These are phyloP conservation scores for Epinephelus lanceolatus DNA, from an alignment of 2,113 vertebrate genomes.

Conservation along the genomic window DNA sequence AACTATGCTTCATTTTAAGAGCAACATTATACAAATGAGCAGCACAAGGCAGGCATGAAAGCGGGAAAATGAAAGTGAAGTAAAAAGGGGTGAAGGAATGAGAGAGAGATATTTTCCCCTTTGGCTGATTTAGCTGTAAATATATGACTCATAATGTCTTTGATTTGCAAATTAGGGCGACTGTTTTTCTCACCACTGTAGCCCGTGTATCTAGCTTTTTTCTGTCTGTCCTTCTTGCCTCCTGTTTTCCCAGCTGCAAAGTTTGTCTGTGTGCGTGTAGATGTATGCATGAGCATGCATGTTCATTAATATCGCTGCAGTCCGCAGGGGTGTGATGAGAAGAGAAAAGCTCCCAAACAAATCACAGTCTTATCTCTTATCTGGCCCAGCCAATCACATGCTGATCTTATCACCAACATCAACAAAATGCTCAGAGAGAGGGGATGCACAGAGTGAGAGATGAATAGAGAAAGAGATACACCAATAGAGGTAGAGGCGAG, in stretches of 20 bases:
- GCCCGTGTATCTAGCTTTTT: slow-evolving; percentile 3
- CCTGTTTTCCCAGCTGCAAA: slow-evolving; percentile 1
- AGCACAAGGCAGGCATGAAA: slow-evolving; percentile 41
- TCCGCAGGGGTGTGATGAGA: slow-evolving; percentile 47
- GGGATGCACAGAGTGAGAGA: background rate
- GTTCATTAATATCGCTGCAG: slow-evolving; percentile 45
- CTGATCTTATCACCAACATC: slow-evolving; percentile 67
- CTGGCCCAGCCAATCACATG: slow-evolving; percentile 64
- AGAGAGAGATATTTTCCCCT: slow-evolving; percentile 58
- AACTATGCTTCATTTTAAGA: slow-evolving; percentile 35
- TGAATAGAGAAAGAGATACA: slow-evolving; percentile 19
- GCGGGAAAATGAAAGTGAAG: slow-evolving; percentile 38
- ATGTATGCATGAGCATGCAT: slow-evolving; percentile 29
- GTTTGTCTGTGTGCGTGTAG: background rate
- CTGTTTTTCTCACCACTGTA: slow-evolving; percentile 52
- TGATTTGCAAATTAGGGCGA: slow-evolving; percentile 82
- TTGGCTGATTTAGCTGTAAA: slow-evolving; percentile 78
- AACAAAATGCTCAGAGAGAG: slow-evolving; percentile 38
- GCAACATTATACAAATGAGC: slow-evolving; percentile 35
- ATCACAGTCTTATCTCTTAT: slow-evolving; percentile 65
- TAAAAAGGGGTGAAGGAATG: slow-evolving; percentile 28
- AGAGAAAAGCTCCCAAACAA: slow-evolving; percentile 56
- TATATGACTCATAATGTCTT: slow-evolving; percentile 78
- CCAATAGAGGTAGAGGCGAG: slow-evolving; percentile 17
- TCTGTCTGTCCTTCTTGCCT: slow-evolving; percentile 10